Conservation (phyloP, 2,888 invertebrate species). For the Rotaria socialis region DNA sequence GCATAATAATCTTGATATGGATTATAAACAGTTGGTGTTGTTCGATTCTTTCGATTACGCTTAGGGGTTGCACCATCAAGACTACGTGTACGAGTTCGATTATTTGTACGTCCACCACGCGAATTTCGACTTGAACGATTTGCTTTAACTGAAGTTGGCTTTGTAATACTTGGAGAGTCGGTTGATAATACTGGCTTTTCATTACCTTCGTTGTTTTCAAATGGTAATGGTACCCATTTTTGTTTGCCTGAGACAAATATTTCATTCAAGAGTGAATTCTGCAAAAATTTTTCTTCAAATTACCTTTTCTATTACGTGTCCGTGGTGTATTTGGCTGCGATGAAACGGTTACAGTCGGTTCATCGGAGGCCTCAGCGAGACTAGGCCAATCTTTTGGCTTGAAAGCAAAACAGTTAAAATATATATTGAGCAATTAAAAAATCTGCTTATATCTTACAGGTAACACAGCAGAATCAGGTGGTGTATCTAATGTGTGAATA, state of each 20-base stretch:
- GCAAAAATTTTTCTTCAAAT: background rate
- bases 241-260: background rate
- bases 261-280: too few species aligned
- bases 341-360: background rate
- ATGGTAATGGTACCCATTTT: conserved; percentile 15
- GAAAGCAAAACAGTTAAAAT: background rate
- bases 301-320: conserved; percentile 12
- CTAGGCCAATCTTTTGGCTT: conserved; percentile 30
- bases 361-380: conserved; percentile 24
- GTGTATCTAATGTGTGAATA: background rate
- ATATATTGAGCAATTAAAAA: too few species aligned
- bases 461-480: background rate
- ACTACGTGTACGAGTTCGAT: conserved; percentile 37
- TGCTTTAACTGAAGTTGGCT: too few species aligned
- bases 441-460: background rate
- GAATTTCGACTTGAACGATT: background rate
- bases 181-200: background rate
- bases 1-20: background rate
- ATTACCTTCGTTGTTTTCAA: background rate
- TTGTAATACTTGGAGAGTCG: background rate
- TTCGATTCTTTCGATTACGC: background rate
- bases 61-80: conserved; percentile 37
- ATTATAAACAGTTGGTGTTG: background rate
- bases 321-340: conserved; percentile 17
- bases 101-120: background rate